phyloP scores from a whole-genome alignment of 1,140 invertebrate genomes.

The Nylanderia fulva region DNA sequence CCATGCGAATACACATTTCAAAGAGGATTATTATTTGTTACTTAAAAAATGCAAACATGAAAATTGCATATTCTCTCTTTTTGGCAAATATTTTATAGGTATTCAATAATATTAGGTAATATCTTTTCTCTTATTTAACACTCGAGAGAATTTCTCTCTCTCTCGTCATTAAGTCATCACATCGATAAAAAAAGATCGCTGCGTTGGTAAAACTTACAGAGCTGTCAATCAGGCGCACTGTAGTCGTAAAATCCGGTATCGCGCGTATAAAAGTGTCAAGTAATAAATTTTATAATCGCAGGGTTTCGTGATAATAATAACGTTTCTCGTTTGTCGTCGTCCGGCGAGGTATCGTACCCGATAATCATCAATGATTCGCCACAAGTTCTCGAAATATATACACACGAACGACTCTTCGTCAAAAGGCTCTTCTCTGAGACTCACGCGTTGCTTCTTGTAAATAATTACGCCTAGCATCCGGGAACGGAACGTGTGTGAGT shows the following conservation, averaged over 20 bases:
- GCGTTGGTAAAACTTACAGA: neutral
- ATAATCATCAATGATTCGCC: slow-evolving; percentile 31
- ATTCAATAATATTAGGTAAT: slow-evolving; percentile 11
- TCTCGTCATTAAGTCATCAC: neutral
- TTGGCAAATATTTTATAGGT: neutral
- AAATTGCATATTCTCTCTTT: neutral
- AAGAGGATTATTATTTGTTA: neutral
- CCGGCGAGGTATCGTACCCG: neutral
- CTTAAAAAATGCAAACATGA: neutral
- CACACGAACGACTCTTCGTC: slow-evolving; percentile 45
- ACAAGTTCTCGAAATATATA: slow-evolving; percentile 54
- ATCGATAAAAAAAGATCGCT: slow-evolving; percentile 16
- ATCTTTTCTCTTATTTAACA: neutral
- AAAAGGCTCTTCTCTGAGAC: slow-evolving; percentile 49
- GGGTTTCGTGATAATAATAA: slow-evolving; percentile 27
- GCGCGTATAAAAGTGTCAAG: slow-evolving; percentile 23
- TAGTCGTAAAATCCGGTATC: slow-evolving; percentile 42
- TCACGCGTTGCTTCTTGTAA: slow-evolving; percentile 66
- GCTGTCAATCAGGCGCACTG: slow-evolving; percentile 18
- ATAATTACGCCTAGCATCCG: slow-evolving; percentile 70
- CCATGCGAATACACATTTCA: neutral
- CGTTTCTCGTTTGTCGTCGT: slow-evolving; percentile 17
- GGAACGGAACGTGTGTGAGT: slow-evolving; percentile 55
- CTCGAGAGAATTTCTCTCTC: neutral
- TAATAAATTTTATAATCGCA: slow-evolving; percentile 50